Evolutionary conservation across 2,113 vertebrate species (phyloP), one percentile per base, ranked within the genome.

Genomic region (Nestor notabilis): DNA sequence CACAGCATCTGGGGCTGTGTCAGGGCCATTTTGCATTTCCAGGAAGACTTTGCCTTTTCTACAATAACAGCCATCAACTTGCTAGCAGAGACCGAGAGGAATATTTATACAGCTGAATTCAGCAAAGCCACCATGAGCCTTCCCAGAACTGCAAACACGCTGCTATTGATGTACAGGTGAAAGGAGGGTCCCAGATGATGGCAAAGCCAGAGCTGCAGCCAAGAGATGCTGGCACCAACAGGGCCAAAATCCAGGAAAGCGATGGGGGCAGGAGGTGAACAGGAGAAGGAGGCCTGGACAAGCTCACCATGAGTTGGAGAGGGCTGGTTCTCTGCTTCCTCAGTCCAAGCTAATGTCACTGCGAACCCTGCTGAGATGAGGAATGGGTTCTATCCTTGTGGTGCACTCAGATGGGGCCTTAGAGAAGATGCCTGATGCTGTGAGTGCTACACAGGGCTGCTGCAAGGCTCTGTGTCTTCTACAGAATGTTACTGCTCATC

Each of bases 1-100:
- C 90, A 96, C 93, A 94, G 92, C 90, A 96, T 96, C 95, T 95
- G 95, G 95, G 95, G 92, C 92, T 97, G 94, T 97, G 87, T 97
- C 92, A 92, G 69, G 91, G 80, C 91, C 86, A 28, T 87, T 81
- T 4, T 91, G 95, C 89, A 80, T 93, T 97, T 97, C 93, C 92
- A 95, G 91, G 87, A 95, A 96, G 82, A 72, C 70, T 96, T 87
- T 81, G 87, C 74, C 91, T 93, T 95, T 94, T 92, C 96, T 95
- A 25, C 90, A 93, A 66, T 81, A 96, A 97, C 65, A 92, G 78
- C 79, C 83, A 89, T 94, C 90, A 72, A 19, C 92, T 78, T 53
- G 50, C 83, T 88, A 83, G 72, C 88, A 60, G 76, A 71, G 87
- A 44, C 82, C 2, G 7, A 76, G 61, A 63, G 85, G 29, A 43